A percentile compares a stretch with the other conserved stretches of the same genome.
Conservation (phyloP, 2,797 vertebrate species). For the Chelonia mydas region DNA sequence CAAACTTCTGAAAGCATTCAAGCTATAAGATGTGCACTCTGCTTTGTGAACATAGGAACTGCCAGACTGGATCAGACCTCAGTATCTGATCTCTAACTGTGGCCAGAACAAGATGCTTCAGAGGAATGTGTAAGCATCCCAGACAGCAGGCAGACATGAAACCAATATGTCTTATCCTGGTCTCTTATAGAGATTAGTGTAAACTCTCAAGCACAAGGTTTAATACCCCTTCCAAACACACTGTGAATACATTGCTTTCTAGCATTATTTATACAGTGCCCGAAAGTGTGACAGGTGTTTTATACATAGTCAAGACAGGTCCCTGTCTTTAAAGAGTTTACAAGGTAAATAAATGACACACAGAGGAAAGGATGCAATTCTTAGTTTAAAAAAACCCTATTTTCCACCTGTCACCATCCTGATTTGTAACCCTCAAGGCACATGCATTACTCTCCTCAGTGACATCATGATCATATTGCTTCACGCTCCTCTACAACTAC, state of each 20-base stretch:
- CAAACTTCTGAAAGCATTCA: background rate
- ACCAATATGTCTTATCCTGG: background rate
- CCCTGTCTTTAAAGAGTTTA: background rate
- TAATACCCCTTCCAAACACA: background rate
- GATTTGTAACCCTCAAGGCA: background rate
- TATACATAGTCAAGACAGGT: background rate
- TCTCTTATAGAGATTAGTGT: background rate
- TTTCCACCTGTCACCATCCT: background rate
- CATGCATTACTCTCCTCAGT: background rate
- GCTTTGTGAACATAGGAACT: background rate
- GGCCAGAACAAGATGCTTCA: background rate
- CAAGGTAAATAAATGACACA: background rate
- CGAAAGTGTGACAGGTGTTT: background rate
- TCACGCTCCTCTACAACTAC: background rate
- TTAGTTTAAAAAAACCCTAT: background rate
- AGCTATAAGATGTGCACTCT: background rate
- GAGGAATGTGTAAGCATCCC: background rate
- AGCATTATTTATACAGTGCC: background rate
- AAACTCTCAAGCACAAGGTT: background rate
- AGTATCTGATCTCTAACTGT: background rate
- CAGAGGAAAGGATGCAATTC: background rate
- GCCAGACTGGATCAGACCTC: background rate
- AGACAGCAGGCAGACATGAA: accelerated
- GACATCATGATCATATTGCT: background rate
- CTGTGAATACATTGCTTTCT: background rate